phyloP scores from a whole-genome alignment of 2,113 vertebrate genomes.

The Cichladusa arquata region DNA sequence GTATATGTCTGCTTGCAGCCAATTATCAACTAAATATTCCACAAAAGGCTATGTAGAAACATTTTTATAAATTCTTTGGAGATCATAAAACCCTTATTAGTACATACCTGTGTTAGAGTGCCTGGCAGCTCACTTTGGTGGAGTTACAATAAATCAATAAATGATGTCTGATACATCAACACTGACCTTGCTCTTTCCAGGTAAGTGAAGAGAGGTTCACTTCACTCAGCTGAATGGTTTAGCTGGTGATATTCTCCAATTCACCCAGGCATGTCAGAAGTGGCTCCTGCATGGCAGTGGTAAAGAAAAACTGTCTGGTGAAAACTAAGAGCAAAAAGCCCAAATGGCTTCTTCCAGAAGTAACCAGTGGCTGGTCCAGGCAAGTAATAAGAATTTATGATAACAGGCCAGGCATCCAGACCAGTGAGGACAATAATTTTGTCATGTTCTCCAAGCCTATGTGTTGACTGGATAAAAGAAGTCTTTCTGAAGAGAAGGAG shows the following conservation, averaged over 20 bases:
- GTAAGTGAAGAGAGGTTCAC: not conserved
- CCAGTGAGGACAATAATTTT: not conserved
- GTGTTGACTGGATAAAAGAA: not conserved
- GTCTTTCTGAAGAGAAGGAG: not conserved
- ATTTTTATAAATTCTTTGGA: not conserved
- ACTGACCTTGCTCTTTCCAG: not conserved
- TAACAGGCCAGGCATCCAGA: not conserved
- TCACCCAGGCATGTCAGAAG: not conserved
- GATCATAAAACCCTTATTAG: not conserved
- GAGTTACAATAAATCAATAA: not conserved
- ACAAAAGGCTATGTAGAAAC: not conserved
- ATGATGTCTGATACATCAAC: accelerated
- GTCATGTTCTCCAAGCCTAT: not conserved
- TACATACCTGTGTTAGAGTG: not conserved
- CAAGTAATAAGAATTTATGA: not conserved
- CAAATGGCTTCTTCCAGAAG: not conserved
- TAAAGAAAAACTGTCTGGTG: not conserved
- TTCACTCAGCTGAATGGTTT: not conserved
- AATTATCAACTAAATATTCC: not conserved
- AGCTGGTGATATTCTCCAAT: not conserved
- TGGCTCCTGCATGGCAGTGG: not conserved
- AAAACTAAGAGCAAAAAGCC: not conserved
- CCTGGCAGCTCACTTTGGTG: not conserved
- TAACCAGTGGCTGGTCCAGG: not conserved
- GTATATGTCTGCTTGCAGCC: not conserved